These are phyloP conservation scores for Anolis sagrei DNA, from an alignment of 2,113 vertebrate species.

Conservation along the genomic window DNA sequence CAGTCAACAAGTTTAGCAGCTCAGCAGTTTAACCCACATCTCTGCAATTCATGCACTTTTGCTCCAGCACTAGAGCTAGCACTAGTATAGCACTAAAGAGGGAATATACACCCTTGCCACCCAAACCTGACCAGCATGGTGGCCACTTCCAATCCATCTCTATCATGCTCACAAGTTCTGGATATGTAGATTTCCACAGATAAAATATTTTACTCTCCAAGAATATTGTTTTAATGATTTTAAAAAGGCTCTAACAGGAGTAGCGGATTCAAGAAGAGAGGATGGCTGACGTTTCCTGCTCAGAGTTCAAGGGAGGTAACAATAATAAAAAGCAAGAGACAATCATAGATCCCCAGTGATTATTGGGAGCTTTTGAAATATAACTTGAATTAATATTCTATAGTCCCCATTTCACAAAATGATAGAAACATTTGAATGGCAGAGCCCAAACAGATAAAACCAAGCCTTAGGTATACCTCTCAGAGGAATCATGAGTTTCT, in stretches of 20 bases:
- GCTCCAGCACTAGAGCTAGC: neutral
- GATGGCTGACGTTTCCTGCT: neutral
- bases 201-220: neutral
- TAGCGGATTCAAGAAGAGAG: neutral
- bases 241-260: conserved; percentile 26
- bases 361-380: conserved; percentile 46
- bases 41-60: no score
- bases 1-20: no score
- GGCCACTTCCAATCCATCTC: fast-evolving
- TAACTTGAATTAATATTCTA: conserved; percentile 31
- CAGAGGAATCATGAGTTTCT: conserved; percentile 38
- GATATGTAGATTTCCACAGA: neutral
- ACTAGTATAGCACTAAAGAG: neutral
- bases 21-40: no score
- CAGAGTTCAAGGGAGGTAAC: conserved; percentile 2
- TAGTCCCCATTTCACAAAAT: neutral
- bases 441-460: conserved; percentile 33
- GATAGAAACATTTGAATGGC: neutral
- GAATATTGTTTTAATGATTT: neutral
- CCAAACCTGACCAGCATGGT: neutral
- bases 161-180: conserved; percentile 15
- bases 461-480: conserved; percentile 17
- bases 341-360: conserved; percentile 4
- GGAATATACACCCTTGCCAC: neutral
- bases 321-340: neutral